Conservation (phyloP, 2,797 vertebrate species). For the Nyctibius grandis region DNA sequence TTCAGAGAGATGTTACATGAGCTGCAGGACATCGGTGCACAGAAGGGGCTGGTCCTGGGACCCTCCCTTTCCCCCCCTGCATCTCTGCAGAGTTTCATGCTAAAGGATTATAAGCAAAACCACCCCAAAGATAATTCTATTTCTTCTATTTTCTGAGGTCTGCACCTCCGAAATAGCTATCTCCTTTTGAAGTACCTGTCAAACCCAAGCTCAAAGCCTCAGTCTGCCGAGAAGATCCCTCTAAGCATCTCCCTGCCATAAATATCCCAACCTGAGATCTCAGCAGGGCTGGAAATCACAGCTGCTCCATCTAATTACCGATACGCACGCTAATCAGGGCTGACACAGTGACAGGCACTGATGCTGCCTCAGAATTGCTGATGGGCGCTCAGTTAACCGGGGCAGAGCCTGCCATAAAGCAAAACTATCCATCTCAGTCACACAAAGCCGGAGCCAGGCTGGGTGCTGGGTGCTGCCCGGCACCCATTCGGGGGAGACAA, state of each 20-base stretch:
- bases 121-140: background rate
- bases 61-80: fast-evolving
- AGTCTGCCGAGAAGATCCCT: background rate
- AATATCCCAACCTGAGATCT: conserved; percentile 35
- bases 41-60: background rate
- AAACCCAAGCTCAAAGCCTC: conserved; percentile 20
- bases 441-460: background rate
- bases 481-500: background rate
- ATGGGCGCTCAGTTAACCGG: background rate
- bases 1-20: background rate
- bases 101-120: background rate
- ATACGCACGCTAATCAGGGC: background rate
- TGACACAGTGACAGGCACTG: conserved; percentile 1
- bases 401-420: background rate
- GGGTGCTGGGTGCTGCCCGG: background rate
- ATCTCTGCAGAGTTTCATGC: background rate
- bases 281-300: conserved; percentile 42
- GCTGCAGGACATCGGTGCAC: background rate
- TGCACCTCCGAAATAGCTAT: background rate
- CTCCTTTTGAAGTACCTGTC: conserved; percentile 32
- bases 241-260: conserved; percentile 2
- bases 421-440: fast-evolving
- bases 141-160: conserved; percentile 15
- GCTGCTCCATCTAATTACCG: conserved; percentile 53
- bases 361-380: background rate